phyloP scores from a whole-genome alignment of 2,888 invertebrate genomes.

The Syritta pipiens region DNA sequence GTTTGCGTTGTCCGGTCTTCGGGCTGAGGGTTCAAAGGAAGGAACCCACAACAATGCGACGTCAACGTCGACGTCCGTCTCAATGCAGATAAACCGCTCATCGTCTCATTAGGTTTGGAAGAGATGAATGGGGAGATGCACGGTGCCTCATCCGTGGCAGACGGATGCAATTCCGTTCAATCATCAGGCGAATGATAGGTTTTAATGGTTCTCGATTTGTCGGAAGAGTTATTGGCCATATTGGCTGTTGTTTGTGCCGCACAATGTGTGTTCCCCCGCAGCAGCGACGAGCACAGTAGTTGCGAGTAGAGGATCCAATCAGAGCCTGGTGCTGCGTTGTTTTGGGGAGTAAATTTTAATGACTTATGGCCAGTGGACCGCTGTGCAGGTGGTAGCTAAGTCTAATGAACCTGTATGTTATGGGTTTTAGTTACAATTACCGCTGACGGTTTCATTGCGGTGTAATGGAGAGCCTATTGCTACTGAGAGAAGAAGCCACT shows the following conservation, averaged over 20 bases:
- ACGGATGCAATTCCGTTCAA: slow-evolving; percentile 63
- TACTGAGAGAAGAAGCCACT: no score
- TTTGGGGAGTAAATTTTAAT: slow-evolving; percentile 64
- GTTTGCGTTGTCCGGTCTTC: slow-evolving; percentile 25
- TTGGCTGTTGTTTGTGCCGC: slow-evolving; percentile 35
- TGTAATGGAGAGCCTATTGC: slow-evolving; percentile 39
- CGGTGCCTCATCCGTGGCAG: slow-evolving; percentile 52
- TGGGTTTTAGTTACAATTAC: slow-evolving; percentile 40
- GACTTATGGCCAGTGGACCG: slow-evolving; percentile 40
- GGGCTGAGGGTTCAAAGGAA: background rate
- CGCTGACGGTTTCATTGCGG: slow-evolving; percentile 43
- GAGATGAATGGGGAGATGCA: slow-evolving; percentile 55
- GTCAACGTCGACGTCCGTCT: background rate
- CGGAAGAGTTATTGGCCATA: slow-evolving; percentile 67
- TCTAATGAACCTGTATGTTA: slow-evolving; percentile 57
- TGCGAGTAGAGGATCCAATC: slow-evolving; percentile 17
- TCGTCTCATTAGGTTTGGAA: slow-evolving; percentile 66
- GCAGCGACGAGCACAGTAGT: background rate
- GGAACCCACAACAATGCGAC: slow-evolving; percentile 36
- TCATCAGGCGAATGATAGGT: slow-evolving; percentile 66
- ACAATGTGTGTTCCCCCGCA: slow-evolving; percentile 16
- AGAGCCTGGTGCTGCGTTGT: slow-evolving; percentile 39
- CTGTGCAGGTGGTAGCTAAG: slow-evolving; percentile 56
- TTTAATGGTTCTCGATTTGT: slow-evolving; percentile 68
- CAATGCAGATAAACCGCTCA: slow-evolving; percentile 5